phyloP scores from a whole-genome alignment of 1,140 invertebrate species.

The Pteromalus puparum region DNA sequence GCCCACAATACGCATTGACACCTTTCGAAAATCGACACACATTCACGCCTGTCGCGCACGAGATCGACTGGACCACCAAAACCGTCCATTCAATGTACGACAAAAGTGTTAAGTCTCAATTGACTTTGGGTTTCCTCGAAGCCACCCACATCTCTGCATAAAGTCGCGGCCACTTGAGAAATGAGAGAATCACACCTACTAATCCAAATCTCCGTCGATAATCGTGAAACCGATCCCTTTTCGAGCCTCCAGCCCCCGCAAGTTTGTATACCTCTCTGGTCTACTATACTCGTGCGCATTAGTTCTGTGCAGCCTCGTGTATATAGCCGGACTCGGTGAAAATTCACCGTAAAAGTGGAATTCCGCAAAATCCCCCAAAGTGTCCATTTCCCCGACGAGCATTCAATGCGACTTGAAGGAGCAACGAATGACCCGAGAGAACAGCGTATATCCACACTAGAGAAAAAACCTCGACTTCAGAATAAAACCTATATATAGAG shows the following conservation, averaged over 20 bases:
- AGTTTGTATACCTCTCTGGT: neutral
- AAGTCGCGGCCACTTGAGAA: neutral
- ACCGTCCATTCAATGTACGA: neutral
- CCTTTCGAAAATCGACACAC: neutral
- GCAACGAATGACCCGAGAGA: conserved; percentile 28
- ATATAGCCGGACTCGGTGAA: neutral
- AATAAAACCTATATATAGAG: neutral
- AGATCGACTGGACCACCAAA: neutral
- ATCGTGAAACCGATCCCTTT: conserved; percentile 22
- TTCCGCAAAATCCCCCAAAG: conserved; percentile 47
- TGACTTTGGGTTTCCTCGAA: neutral
- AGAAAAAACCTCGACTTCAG: conserved; percentile 6
- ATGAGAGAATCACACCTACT: neutral
- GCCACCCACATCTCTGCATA: conserved; percentile 7
- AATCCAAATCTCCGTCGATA: conserved; percentile 13
- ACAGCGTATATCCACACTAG: neutral
- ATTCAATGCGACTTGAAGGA: conserved; percentile 25
- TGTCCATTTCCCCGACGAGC: conserved; percentile 32
- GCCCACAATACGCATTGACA: too few species aligned
- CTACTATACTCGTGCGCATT: neutral
- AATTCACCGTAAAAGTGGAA: conserved; percentile 47
- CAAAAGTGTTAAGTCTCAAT: conserved; percentile 1
- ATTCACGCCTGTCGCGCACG: neutral
- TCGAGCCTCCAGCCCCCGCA: neutral
- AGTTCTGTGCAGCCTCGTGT: neutral